Evolutionary conservation across 2,797 vertebrate species (phyloP).

Genomic region (Trachops cirrhosus): DNA sequence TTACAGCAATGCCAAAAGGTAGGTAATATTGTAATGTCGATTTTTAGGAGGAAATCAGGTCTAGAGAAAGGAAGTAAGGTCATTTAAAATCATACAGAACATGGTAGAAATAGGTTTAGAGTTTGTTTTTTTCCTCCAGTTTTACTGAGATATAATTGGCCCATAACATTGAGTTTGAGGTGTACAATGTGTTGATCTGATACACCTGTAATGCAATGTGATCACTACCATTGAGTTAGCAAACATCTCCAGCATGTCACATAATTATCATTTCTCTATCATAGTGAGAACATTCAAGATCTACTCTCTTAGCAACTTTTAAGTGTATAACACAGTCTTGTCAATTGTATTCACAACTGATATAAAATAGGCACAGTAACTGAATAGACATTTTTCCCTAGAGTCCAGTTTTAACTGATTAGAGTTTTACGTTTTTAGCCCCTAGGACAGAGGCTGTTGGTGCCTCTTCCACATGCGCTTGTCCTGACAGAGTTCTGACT

Average conservation of each 20-base stretch:
- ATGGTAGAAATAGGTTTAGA: not conserved
- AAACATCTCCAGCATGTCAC: not conserved
- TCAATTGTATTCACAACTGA: not conserved
- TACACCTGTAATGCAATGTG: not conserved
- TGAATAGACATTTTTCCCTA: not conserved
- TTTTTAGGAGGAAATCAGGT: not conserved
- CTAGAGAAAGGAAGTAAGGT: not conserved
- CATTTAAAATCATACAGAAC: not conserved
- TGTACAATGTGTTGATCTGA: not conserved
- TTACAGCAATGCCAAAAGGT: not conserved
- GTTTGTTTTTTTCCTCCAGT: not conserved
- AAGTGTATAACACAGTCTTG: not conserved
- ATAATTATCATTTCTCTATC: not conserved
- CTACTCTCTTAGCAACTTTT: not conserved
- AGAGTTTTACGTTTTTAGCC: not conserved
- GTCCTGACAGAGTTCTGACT: not conserved
- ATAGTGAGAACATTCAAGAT: not conserved
- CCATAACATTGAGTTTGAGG: not conserved
- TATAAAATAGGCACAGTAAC: not conserved
- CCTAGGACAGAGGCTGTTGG: fast-evolving
- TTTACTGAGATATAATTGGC: not conserved
- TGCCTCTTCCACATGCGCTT: not conserved
- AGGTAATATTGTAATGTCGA: not conserved
- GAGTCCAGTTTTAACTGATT: not conserved
- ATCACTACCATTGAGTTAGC: not conserved